Base-by-base conservation (phyloP, 2,888 invertebrate genomes). In the Sinotaia quadrata region DNA sequence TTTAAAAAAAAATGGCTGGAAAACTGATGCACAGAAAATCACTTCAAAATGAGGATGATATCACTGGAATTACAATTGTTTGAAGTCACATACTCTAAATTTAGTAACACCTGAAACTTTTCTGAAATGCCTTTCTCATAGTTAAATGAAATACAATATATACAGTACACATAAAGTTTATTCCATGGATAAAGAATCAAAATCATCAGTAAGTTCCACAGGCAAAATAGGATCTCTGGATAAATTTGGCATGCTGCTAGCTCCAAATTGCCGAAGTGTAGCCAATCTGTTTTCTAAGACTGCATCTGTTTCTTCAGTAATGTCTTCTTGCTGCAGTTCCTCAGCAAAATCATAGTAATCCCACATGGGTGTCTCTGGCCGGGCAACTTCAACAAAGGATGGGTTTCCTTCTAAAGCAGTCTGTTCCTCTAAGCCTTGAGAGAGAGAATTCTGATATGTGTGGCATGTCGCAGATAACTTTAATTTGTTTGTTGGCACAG, bases 301-400 rank as follows among this genome's bases (percentile, higher is more conserved):
- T 8, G 52, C 36, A 24, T 44, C 37, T 10, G 21, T 33, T 24
- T 12, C 18, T 31, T 66, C 60, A 27, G 41, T 21, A 15, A 58
- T 66, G 2, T 61, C 68, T 27, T 71, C 71, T 21, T 41, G 18
- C 31, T 54, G 52, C 54, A 37, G n/a, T n/a, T 66, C 71, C n/a
- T 67, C 65, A 29, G 70, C 72, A 49, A 77, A 74, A 56, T 84
- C 82, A 67, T 82, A 84, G 63, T 79, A 81, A 72, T 82, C 81
- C 82, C 83, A 83, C 1, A 79, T 74, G 18, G 83, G 83, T 2
- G 82, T 81, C 60, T 81, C 81, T 41, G 83, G 81, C 34, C 83
- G 71, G 24, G 81, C 79, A n/a, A n/a, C n/a, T n/a, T n/a, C n/a
- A n/a, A n/a, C n/a, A n/a, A n/a, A n/a, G n/a, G n/a, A n/a, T n/a